Evolutionary conservation across 2,113 vertebrate genomes (phyloP).

Genomic region (Cephalopterus ornatus): DNA sequence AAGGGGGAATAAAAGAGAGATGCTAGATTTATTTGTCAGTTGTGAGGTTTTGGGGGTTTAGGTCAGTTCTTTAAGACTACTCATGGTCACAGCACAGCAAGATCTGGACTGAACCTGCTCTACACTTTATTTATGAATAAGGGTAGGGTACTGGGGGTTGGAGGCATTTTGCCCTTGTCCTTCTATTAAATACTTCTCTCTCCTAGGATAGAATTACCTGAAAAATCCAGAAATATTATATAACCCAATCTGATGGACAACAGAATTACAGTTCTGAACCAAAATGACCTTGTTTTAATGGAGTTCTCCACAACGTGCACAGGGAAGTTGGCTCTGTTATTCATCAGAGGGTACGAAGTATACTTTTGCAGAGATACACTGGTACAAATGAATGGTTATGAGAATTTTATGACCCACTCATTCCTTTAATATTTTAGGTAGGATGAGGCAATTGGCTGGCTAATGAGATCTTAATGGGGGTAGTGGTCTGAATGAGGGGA

Average conservation of each 20-base stretch:
- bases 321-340: neutral
- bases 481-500: conserved; percentile 21
- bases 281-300: neutral
- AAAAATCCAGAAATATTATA: neutral
- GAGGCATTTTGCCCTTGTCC: neutral
- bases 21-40: neutral
- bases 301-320: neutral
- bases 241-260: neutral
- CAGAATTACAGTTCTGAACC: neutral
- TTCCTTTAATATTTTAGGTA: conserved; percentile 54
- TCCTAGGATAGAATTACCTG: neutral
- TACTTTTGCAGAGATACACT: neutral
- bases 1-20: neutral
- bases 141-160: neutral
- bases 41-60: neutral
- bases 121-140: neutral
- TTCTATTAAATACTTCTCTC: neutral
- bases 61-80: neutral
- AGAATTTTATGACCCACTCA: conserved; percentile 53
- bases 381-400: conserved; percentile 33
- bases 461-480: conserved; percentile 58
- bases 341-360: neutral
- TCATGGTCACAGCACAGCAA: neutral
- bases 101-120: neutral
- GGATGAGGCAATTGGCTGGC: conserved; percentile 42